Evolutionary conservation across 2,888 invertebrate genomes (phyloP), one percentile per base, ranked within the genome.

Genomic region (Plagodis pulveraria): DNA sequence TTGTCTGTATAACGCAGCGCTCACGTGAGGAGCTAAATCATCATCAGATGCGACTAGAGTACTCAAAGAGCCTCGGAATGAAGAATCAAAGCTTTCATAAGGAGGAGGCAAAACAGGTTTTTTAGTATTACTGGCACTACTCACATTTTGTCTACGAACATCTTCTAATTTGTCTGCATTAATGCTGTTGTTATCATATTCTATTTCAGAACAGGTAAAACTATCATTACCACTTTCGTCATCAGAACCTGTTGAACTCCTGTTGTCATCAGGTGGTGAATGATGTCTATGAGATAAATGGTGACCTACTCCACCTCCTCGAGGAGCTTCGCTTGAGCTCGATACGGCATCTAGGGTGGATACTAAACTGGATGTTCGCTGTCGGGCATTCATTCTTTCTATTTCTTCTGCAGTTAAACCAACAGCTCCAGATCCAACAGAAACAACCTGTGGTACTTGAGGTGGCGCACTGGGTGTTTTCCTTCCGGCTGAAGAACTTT

Each of bases 151-250:
- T 72, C 94, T 93, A 61, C 94, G 90, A 43, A 94, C 94, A 70
- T 94, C 94, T 70, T 95, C 95, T 58, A 94, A 93, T 78, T 97
- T 97, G 78, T 97, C 97, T 11, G 96, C 97, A 55, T 95, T 96
- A 65, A 97, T 91, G 75, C 97, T 97, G 76, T 97, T 96, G 80
- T 98, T 98, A 78, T 98, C 98, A 83, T 98, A 98, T 86, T 99
- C 99, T 80, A 98, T 98, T 92, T 99, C 99, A 0, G 99, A 99
- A 90, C 99, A 99, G 9, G 99, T 99, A 91, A 99, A 99, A 73
- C 98, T 98, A 82, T 99, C 99, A 87, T 99, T 98, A 67, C 96
- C 96, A 86, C 98, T 98, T 83, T 98, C 98, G 74, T 98, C 97
- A 8, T 98, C 97, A 7, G 97, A 96, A 5, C 91, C 92, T 0